phyloP scores from a whole-genome alignment of 2,797 vertebrate genomes.

The Meriones psammophilus region DNA sequence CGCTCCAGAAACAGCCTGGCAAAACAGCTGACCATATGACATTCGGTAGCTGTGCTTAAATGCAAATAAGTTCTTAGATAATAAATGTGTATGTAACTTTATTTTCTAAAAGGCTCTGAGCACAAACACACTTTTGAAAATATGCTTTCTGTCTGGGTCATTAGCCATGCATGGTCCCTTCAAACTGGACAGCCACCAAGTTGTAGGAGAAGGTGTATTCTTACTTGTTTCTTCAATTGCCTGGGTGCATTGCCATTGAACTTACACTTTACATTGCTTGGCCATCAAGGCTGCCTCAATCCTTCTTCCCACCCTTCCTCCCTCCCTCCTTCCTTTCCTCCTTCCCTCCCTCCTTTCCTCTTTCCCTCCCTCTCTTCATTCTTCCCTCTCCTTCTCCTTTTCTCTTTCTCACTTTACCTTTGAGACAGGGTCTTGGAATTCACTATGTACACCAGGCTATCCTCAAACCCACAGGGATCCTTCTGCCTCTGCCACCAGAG shows the following conservation, averaged over 20 bases:
- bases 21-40: background rate
- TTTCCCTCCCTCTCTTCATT: background rate
- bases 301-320: no score
- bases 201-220: background rate
- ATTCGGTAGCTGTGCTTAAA: accelerated
- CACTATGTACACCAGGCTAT: background rate
- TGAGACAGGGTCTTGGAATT: background rate
- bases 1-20: background rate
- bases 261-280: background rate
- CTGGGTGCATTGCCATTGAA: background rate
- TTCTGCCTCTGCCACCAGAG: background rate
- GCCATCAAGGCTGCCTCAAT: background rate
- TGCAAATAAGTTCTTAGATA: background rate
- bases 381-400: background rate
- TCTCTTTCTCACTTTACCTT: background rate
- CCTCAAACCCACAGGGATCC: background rate
- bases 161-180: background rate
- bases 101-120: conserved; percentile 23
- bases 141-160: background rate
- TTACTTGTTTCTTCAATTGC: background rate
- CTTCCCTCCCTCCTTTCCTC: no score
- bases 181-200: background rate
- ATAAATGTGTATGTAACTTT: background rate
- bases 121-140: background rate
- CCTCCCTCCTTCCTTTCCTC: no score